Percentiles rank a stretch among this genome's conserved stretches.
Evolutionary conservation across 1,140 invertebrate genomes (phyloP).

Genomic region (Andricus grossulariae): DNA sequence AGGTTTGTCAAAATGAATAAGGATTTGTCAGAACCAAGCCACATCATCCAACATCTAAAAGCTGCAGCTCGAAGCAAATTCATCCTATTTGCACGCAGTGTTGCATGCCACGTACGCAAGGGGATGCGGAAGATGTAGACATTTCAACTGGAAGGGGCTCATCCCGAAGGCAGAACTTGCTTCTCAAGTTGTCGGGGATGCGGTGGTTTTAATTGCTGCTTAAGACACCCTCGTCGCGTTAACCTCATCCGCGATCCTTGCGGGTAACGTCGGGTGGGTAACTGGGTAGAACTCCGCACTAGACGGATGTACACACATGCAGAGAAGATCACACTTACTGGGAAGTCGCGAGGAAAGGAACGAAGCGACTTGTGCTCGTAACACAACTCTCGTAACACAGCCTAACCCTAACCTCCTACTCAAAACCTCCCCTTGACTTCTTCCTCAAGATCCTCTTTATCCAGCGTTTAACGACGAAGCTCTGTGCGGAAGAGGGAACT

Average conservation of each 20-base stretch:
- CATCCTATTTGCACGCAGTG: conserved; percentile 9
- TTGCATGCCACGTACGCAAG: conserved; percentile 45
- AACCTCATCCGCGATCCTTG: conserved; percentile 47
- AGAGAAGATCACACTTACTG: not conserved
- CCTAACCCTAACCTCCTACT: conserved; percentile 16
- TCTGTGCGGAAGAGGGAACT: conserved; percentile 47
- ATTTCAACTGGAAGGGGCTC: conserved; percentile 40
- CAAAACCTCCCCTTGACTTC: conserved; percentile 10
- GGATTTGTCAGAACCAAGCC: not conserved
- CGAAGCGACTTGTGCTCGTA: conserved; percentile 3
- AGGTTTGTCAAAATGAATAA: too few relatives aligned
- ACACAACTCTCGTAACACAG: not conserved
- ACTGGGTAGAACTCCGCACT: not conserved
- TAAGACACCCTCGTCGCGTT: conserved; percentile 61
- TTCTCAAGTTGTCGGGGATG: conserved; percentile 59
- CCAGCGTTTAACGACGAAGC: conserved; percentile 39
- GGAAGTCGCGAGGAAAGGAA: conserved; percentile 27
- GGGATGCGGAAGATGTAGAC: conserved; percentile 46
- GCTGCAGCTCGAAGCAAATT: conserved; percentile 5
- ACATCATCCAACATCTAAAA: not conserved
- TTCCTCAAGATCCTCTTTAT: conserved; percentile 36
- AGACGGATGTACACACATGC: not conserved
- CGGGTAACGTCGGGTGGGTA: conserved; percentile 17
- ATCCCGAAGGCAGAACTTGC: conserved; percentile 54
- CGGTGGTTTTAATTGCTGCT: conserved; percentile 69